Base-by-base conservation (phyloP, 2,113 vertebrate genomes). In the Ascaphus truei region DNA sequence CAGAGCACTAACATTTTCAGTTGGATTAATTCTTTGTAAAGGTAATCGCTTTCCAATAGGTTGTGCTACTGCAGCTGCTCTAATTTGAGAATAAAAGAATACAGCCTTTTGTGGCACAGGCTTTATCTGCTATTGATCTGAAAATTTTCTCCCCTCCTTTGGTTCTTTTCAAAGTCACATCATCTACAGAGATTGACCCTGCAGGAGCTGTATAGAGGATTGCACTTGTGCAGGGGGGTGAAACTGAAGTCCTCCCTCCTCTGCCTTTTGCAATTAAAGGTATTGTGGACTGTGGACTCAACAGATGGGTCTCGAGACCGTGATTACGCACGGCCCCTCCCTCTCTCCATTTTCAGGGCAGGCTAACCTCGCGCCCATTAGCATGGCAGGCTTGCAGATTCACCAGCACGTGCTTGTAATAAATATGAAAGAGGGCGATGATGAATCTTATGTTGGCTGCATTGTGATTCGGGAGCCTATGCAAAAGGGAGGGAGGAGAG, bases 11-110 rank as follows among this genome's bases (percentile, higher is more conserved):
- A 76, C 81, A 83, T 86, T 88, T 89, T 81, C 85, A 82, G 82
- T 79, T 76, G 89, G 85, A 85, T 86, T 88, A 85, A 85, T 79
- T 83, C 82, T 83, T 85, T 86, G 83, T 88, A 84, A 84, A 88
- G 83, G 79, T 79, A 85, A 84, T 80, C 83, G 79, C 83, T 92
- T 93, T 93, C 86, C 88, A 93, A 86, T 76, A 84, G 83, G 64
- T 78, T 77, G 85, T 74, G 83, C 75, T 82, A 73, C 73, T 76
- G 86, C 91, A 94, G 92, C 92, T 95, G 93, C 86, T 90, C 86
- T 75, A 80, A 88, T 89, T 76, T 85, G 79, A 89, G 88, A 89
- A 93, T 89, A 91, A 88, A 93, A 89, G 90, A 92, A 86, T 84
- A 75, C 76, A 75, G 84, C 83, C 88, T 91, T 71, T 91, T 93